Base-by-base conservation (phyloP, 1,140 invertebrate genomes). In the Caerostris darwini region DNA sequence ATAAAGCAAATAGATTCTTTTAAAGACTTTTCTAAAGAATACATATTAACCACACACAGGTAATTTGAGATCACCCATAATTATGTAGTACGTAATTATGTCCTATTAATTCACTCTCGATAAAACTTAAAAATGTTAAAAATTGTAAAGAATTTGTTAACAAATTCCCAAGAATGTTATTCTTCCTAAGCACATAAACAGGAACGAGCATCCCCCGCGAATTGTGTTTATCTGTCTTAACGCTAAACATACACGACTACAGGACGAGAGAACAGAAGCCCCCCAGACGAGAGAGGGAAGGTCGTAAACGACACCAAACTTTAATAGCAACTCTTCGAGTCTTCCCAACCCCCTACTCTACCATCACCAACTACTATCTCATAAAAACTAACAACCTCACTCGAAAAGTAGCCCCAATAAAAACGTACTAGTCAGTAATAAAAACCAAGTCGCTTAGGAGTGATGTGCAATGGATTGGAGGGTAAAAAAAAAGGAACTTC, bases 301-400 rank as follows among this genome's bases (percentile, higher is more conserved):
- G 8, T 91, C 90, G 90, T 91, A 91, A 91, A 91, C 54, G 56
- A 34, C 56, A 91, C 71, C 54, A n/a, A 59, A 82, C 77, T 69
- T 69, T 91, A 91, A 91, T 61, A 91, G 57, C 88, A 71, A 67
- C n/a, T 19, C 50, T 34, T 77, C 50, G 19, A 34, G 34, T 10
- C 34, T 19, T 3, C 69, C 69, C 69, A 6, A 19, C 5, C 34
- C 34, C 34, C 50, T 34, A 0, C 34, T 5, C 69, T 12, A 10
- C 50, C 50, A 50, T 12, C 34, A 8, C 69, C 69, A 53, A 77
- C 69, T 34, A 34, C 34, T 53, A 77, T 53, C 69, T 77, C 90
- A 71, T 91, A 91, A 91, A 91, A 91, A 91, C 90, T 91, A 91
- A 82, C 90, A 82, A 59, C 71, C 69, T 61, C 90, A 89, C 90